Base-by-base conservation (phyloP, 2,888 invertebrate genomes). In the Taenaris catops region DNA sequence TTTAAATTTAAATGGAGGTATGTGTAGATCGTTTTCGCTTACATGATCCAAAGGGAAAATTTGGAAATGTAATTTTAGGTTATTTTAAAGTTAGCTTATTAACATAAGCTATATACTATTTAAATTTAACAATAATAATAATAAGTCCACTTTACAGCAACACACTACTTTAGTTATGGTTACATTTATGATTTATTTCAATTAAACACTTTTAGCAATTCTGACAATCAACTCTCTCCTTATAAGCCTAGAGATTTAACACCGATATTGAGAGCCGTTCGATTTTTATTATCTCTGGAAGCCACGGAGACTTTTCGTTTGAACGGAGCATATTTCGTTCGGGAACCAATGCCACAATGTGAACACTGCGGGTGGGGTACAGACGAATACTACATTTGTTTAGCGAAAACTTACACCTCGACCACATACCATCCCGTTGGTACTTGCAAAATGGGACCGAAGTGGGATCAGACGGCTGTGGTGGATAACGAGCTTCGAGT, bases 401-500 rank as follows among this genome's bases (percentile, higher is more conserved):
- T 91, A 7, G 81, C 88, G 0, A 87, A 74, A 55, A 79, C 88
- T 2, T 92, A 92, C 51, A 93, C 79, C 0, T 51, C 63, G 0
- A 55, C 70, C 0, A 51, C 91, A 5, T 91, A 83, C 53, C 80
- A 81, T 41, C 74, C 68, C 0, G 66, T 61, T 0, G 80, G 81
- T 0, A 63, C 72, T 2, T 79, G 79, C 38, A 81, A 78, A 42
- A 81, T 81, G 80, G 91, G 91, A 0, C 90, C 91, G 0, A 60
- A 64, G 23, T 56, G 63, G 38, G 92, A 92, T 49, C 54, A 60
- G 0, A 68, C 50, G 2, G 73, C 94, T 0, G 94, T 94, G 0
- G 93, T 94, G 0, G 91, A 92, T 63, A 88, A 91, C 0, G 71
- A 90, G 35, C 63, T 95, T 2, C 84, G 80, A 27, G 91, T 95